Percentiles rank a stretch among this genome's conserved stretches.
phyloP scores from a whole-genome alignment of 2,888 invertebrate species.

The Drosophila heteroneura region DNA sequence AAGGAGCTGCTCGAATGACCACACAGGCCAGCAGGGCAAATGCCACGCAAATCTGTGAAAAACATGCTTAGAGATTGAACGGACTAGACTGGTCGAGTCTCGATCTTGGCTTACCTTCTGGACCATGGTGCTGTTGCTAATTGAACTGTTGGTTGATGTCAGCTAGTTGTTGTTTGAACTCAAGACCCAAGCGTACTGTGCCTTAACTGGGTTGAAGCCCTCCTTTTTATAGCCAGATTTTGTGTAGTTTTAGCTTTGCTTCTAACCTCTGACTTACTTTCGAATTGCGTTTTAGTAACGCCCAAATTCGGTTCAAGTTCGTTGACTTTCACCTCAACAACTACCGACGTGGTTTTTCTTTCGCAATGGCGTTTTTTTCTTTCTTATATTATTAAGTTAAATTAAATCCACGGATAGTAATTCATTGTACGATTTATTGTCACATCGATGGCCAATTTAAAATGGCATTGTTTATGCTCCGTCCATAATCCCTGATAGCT shows the following conservation, averaged over 20 bases:
- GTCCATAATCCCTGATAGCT: conserved; percentile 59
- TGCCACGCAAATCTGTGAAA: conserved; percentile 48
- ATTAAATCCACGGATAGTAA: conserved; percentile 70
- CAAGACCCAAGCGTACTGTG: conserved; percentile 66
- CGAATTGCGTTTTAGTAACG: conserved; percentile 53
- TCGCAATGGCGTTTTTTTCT: conserved; percentile 4
- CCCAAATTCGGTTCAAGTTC: conserved; percentile 50
- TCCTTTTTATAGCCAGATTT: conserved; percentile 58
- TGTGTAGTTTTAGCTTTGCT: conserved; percentile 13
- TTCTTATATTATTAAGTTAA: conserved; percentile 46
- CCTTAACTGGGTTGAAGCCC: conserved; percentile 19
- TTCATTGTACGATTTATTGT: conserved; percentile 80
- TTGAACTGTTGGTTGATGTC: conserved; percentile 58
- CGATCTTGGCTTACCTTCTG: conserved; percentile 62
- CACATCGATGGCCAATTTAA: conserved; percentile 82
- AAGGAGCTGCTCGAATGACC: conserved; percentile 52
- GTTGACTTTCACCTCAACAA: conserved; percentile 56
- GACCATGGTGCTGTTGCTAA: conserved; percentile 68
- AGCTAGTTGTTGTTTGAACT: conserved; percentile 55
- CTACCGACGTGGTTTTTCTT: conserved; percentile 33
- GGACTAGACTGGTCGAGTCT: not conserved
- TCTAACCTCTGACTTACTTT: conserved; percentile 43
- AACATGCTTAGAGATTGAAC: not conserved
- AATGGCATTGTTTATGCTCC: conserved; percentile 78
- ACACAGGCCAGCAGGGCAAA: conserved; percentile 58